Evolutionary conservation across 2,797 vertebrate genomes (phyloP).

Genomic region (Leptoclinus maculatus): DNA sequence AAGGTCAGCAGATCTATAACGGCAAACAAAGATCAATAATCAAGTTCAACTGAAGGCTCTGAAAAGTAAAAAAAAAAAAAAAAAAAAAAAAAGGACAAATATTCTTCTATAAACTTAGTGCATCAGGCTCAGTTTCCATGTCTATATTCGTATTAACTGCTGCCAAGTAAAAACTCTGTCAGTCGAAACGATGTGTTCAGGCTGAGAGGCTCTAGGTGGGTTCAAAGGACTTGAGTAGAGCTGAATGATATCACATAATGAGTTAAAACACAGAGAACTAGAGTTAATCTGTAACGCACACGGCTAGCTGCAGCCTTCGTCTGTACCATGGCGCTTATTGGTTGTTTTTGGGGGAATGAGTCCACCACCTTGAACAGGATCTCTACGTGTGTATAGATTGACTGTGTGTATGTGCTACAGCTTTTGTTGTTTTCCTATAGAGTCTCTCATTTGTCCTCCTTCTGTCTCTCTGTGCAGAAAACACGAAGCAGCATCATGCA

Average conservation of each 20-base stretch:
- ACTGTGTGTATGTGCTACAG: background rate
- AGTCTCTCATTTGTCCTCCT: background rate
- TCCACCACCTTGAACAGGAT: background rate
- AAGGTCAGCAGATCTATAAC: background rate
- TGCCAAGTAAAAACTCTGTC: background rate
- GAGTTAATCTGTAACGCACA: conserved; percentile 9
- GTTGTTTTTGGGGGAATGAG: background rate
- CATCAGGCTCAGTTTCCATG: conserved; percentile 30
- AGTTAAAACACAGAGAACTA: background rate
- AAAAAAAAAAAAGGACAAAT: background rate
- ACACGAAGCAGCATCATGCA: conserved; percentile 2
- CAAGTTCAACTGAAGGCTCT: conserved; percentile 5
- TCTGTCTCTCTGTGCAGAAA: background rate
- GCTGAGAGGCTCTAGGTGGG: conserved; percentile 8
- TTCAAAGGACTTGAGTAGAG: conserved; percentile 7
- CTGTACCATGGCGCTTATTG: background rate
- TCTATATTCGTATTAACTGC: conserved; percentile 1
- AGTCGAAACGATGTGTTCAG: background rate
- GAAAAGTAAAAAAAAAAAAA: background rate
- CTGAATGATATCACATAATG: conserved; percentile 1
- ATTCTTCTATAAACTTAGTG: conserved; percentile 33
- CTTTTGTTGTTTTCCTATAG: background rate
- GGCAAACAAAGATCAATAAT: background rate
- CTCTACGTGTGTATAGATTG: background rate
- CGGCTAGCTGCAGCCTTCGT: background rate